Evolutionary conservation across 2,797 vertebrate species (phyloP).

Genomic region (Micropoecilia bifurca): DNA sequence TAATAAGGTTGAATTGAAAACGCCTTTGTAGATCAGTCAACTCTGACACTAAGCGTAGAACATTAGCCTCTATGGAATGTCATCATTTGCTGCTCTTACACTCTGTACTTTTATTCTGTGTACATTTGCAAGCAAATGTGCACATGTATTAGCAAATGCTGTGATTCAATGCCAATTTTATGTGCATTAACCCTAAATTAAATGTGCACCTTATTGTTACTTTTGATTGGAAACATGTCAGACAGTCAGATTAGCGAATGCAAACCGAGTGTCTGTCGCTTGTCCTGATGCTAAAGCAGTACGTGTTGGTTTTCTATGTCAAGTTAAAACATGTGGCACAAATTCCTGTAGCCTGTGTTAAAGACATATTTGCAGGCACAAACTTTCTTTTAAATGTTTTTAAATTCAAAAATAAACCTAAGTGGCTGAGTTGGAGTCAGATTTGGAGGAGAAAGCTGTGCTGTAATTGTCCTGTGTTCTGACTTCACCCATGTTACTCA

Average conservation of each 20-base stretch:
- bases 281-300: background rate
- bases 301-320: background rate
- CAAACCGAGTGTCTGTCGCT: background rate
- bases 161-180: background rate
- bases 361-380: background rate
- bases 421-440: background rate
- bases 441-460: background rate
- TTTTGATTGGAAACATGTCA: background rate
- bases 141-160: background rate
- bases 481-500: background rate
- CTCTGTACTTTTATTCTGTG: background rate
- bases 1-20: background rate
- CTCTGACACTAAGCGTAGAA: background rate
- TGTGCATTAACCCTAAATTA: background rate
- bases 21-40: background rate
- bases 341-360: background rate
- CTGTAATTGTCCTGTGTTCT: background rate
- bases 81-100: background rate
- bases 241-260: background rate
- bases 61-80: background rate
- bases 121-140: background rate
- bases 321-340: background rate
- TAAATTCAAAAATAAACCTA: background rate
- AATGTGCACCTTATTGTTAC: background rate
- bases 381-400: background rate